A percentile compares a stretch with the other conserved stretches of the same genome.
phyloP scores from a whole-genome alignment of 2,888 invertebrate genomes.

The Margaritifera margaritifera region DNA sequence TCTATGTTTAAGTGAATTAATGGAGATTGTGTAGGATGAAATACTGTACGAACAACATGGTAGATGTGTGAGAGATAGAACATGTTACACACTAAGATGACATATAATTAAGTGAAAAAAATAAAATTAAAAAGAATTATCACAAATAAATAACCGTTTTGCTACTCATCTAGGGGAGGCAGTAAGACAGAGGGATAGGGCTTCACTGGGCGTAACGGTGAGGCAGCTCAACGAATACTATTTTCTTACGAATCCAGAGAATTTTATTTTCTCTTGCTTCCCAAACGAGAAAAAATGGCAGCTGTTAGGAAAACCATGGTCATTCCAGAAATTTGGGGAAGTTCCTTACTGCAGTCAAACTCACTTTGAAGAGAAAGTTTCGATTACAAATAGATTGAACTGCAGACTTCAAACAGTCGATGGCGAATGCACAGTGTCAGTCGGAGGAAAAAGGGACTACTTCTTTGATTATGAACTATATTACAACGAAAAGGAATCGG shows the following conservation, averaged over 20 bases:
- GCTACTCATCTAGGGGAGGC: constrained; percentile 24
- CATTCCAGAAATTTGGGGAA: constrained; percentile 26
- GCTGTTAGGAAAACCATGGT: constrained; percentile 26
- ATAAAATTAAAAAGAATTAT: too few species aligned
- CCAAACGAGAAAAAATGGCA: constrained; percentile 25
- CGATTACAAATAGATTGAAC: constrained; percentile 19
- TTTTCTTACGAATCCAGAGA: constrained; percentile 33
- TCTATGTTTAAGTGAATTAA: too few species aligned
- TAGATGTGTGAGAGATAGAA: too few species aligned
- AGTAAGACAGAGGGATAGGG: constrained; percentile 25
- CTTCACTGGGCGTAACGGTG: constrained; percentile 15
- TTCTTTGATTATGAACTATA: constrained; percentile 39
- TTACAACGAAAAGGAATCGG: constrained; percentile 41
- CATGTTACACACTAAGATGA: too few species aligned
- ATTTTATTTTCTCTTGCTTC: constrained; percentile 21
- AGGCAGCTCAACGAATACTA: constrained; percentile 30
- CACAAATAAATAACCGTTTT: too few species aligned
- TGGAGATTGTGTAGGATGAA: too few species aligned
- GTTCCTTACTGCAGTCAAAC: constrained; percentile 19
- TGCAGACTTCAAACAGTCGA: constrained; percentile 12
- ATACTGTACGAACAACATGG: too few species aligned
- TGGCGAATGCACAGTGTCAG: too few species aligned
- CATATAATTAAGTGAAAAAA: too few species aligned
- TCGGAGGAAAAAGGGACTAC: constrained; percentile 20
- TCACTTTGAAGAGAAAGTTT: constrained; percentile 21